These are phyloP conservation scores for Phocoena phocoena DNA, from an alignment of 2,113 vertebrate genomes.

Conservation along the genomic window DNA sequence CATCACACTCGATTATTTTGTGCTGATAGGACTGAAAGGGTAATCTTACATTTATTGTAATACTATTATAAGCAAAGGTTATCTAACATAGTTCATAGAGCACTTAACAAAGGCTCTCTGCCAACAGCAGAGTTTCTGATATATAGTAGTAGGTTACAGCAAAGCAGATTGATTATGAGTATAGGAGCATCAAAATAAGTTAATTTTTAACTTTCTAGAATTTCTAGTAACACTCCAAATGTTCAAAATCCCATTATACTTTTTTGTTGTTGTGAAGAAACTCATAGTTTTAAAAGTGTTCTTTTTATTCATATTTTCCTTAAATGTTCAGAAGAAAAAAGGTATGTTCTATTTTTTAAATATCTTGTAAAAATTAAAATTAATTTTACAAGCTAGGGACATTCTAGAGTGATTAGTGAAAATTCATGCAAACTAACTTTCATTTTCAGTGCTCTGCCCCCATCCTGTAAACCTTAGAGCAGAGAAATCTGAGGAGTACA, in stretches of 20 bases:
- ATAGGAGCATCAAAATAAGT: not conserved
- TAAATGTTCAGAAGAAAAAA: not conserved
- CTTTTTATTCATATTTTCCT: not conserved
- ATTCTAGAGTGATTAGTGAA: not conserved
- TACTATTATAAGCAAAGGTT: not conserved
- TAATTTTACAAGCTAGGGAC: not conserved
- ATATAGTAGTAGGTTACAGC: not conserved
- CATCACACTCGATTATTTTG: constrained; percentile 99
- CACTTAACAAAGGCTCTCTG: not conserved
- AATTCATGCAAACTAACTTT: not conserved
- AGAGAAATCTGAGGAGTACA: not conserved
- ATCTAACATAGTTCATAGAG: not conserved
- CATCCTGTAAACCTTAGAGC: not conserved
- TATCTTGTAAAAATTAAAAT: constrained; percentile 26
- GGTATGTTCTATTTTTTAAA: not conserved
- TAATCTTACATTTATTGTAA: constrained; percentile 79
- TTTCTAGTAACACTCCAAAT: not conserved
- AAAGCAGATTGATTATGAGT: constrained; percentile 11
- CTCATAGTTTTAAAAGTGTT: not conserved
- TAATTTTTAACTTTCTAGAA: constrained; percentile 12
- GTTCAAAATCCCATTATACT: not conserved
- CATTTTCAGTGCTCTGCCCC: not conserved
- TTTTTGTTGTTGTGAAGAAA: constrained; percentile 38
- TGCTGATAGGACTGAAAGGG: constrained; percentile 98
- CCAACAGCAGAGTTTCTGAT: not conserved